These are phyloP conservation scores for Melanerpes formicivorus DNA, from an alignment of 2,113 vertebrate genomes.

Conservation along the genomic window DNA sequence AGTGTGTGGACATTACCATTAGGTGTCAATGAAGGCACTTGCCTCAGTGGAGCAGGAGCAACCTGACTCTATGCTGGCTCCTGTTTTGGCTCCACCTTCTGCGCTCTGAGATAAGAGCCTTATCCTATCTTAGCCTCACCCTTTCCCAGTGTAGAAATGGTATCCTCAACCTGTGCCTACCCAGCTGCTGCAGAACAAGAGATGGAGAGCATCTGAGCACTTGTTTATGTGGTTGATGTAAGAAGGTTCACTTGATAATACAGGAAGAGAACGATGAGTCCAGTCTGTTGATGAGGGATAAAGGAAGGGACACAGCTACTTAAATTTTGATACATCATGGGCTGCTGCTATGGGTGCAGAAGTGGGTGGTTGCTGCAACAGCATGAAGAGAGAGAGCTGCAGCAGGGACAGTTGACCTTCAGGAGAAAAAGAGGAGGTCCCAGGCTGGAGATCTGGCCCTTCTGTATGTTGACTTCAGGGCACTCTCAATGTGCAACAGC, in stretches of 20 bases:
- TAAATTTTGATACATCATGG: neutral
- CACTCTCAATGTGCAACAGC: neutral
- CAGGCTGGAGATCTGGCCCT: neutral
- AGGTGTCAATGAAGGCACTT: neutral
- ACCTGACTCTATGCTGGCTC: neutral
- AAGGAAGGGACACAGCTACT: neutral
- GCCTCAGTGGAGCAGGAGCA: neutral
- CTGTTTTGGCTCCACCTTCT: neutral
- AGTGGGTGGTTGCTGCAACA: neutral
- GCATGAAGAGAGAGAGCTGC: neutral
- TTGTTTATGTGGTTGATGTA: neutral
- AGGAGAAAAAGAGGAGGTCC: neutral
- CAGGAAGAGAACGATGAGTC: conserved; percentile 7
- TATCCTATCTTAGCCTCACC: neutral
- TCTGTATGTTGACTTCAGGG: neutral
- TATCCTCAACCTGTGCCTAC: neutral
- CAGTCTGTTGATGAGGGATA: neutral
- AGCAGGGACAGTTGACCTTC: neutral
- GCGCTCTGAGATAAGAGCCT: neutral
- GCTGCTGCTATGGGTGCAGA: neutral
- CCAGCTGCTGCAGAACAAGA: neutral
- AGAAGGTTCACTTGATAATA: neutral
- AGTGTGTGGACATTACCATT: neutral
- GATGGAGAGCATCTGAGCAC: neutral
- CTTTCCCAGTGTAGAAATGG: neutral